These are phyloP conservation scores for Harmothoe impar DNA, from an alignment of 2,888 invertebrate species.

Conservation along the genomic window DNA sequence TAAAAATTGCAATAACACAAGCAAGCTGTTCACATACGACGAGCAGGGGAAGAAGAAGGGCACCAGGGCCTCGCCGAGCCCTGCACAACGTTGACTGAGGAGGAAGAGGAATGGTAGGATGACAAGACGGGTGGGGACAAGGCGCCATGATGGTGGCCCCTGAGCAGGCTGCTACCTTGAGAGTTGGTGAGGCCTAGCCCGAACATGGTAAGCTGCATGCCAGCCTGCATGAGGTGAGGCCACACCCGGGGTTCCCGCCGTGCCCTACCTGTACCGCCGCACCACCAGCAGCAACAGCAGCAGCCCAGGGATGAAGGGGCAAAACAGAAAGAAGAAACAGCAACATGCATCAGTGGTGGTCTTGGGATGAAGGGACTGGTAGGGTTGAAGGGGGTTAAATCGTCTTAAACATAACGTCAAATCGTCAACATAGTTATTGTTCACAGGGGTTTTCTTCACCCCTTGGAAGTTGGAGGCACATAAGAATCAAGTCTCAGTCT, in stretches of 20 bases:
- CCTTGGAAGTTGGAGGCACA: no score
- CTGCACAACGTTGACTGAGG: neutral
- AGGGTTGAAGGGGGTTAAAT: no score
- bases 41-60: neutral
- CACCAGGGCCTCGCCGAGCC: neutral
- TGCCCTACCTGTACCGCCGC: neutral
- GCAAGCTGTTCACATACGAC: constrained; percentile 31
- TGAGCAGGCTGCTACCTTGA: constrained; percentile 24
- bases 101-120: neutral
- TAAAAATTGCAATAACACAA: neutral
- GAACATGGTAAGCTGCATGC: constrained; percentile 71
- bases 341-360: constrained; percentile 9
- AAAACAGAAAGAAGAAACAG: neutral
- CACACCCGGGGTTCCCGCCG: constrained; percentile 64
- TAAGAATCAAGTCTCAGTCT: no score
- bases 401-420: no score
- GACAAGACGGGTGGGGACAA: neutral
- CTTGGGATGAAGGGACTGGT: neutral
- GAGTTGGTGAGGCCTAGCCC: constrained; percentile 66
- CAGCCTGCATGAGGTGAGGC: constrained; percentile 70
- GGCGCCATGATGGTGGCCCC: neutral
- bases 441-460: no score
- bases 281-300: neutral
- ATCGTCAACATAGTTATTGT: no score
- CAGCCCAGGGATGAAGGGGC: neutral